Evolutionary conservation across 1,140 invertebrate genomes (phyloP).

Genomic region (Drosophila tropicalis): DNA sequence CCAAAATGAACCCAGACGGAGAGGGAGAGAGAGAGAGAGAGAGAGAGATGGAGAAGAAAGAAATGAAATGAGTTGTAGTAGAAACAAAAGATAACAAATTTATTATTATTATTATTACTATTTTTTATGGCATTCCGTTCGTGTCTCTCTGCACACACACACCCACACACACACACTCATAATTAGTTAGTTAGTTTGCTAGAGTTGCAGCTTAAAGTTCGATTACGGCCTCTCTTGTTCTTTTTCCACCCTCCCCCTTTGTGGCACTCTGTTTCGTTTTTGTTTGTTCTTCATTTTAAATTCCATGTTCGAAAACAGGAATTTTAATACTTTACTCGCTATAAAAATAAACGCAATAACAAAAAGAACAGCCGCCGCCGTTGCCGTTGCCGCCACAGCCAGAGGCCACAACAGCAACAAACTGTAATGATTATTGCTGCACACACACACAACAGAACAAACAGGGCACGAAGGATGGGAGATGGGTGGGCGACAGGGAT

Average conservation of each 20-base stretch:
- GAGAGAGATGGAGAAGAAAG: slow-evolving; percentile 10
- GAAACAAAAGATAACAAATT: slow-evolving; percentile 49
- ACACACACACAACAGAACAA: slow-evolving; percentile 52
- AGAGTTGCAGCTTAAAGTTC: slow-evolving; percentile 43
- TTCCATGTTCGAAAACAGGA: slow-evolving; percentile 70
- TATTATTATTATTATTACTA: slow-evolving; percentile 18
- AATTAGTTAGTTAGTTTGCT: slow-evolving; percentile 56
- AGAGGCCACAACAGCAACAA: slow-evolving; percentile 58
- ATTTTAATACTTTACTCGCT: slow-evolving; percentile 66
- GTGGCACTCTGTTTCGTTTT: slow-evolving; percentile 42
- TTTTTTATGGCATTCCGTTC: slow-evolving; percentile 14
- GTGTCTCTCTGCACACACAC: not conserved
- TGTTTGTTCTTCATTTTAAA: slow-evolving; percentile 77
- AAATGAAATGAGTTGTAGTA: slow-evolving; percentile 38
- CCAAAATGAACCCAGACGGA: not conserved
- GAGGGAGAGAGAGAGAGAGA: slow-evolving; percentile 12
- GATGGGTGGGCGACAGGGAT: not conserved
- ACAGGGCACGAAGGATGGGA: slow-evolving; percentile 6
- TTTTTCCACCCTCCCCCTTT: not conserved
- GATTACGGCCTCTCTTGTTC: slow-evolving; percentile 31
- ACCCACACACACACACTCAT: slow-evolving; percentile 8
- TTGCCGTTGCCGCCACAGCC: not conserved
- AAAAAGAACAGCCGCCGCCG: slow-evolving; percentile 39
- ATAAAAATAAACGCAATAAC: slow-evolving; percentile 57
- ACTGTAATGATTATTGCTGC: slow-evolving; percentile 79